A percentile compares a stretch with the other conserved stretches of the same genome.
phyloP scores from a whole-genome alignment of 2,888 invertebrate species.

The Zaprionus lineosus region DNA sequence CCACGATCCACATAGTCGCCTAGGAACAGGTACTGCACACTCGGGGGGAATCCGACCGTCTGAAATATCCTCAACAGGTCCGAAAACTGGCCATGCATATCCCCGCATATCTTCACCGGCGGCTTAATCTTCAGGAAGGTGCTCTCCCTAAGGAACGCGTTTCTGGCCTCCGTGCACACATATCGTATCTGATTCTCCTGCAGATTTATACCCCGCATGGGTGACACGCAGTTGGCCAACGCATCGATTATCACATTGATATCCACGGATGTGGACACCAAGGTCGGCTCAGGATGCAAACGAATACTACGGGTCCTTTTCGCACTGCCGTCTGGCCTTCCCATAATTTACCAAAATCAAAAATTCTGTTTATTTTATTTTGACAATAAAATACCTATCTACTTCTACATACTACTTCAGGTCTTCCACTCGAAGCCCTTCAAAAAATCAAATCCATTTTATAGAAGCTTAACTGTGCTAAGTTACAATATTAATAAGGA shows the following conservation, averaged over 20 bases:
- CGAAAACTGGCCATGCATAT: slow-evolving; percentile 99
- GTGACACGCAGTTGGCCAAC: slow-evolving; percentile 21
- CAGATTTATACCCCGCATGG: slow-evolving; percentile 89
- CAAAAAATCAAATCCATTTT: no score
- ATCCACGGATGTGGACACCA: slow-evolving; percentile 2
- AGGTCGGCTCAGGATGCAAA: background rate
- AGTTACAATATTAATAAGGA: no score
- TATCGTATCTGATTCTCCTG: slow-evolving; percentile 98
- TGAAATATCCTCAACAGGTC: slow-evolving; percentile 97
- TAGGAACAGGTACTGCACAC: slow-evolving; percentile 98
- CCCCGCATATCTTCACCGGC: slow-evolving; percentile 98
- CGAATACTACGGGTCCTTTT: background rate
- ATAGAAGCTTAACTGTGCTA: no score
- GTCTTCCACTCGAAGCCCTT: no score
- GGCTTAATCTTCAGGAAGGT: slow-evolving; percentile 98
- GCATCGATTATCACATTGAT: slow-evolving; percentile 25
- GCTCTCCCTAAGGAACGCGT: slow-evolving; percentile 98
- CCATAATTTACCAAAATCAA: slow-evolving; percentile 23
- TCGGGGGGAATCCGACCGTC: slow-evolving; percentile 99
- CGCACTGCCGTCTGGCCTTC: no score
- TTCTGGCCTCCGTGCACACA: slow-evolving; percentile 97
- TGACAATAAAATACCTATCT: slow-evolving; percentile 37
- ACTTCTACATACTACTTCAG: no score
- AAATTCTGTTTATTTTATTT: slow-evolving; percentile 26
- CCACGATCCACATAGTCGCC: slow-evolving; percentile 99